phyloP scores from a whole-genome alignment of 2,797 vertebrate genomes.

The Semaprochilodus insignis region DNA sequence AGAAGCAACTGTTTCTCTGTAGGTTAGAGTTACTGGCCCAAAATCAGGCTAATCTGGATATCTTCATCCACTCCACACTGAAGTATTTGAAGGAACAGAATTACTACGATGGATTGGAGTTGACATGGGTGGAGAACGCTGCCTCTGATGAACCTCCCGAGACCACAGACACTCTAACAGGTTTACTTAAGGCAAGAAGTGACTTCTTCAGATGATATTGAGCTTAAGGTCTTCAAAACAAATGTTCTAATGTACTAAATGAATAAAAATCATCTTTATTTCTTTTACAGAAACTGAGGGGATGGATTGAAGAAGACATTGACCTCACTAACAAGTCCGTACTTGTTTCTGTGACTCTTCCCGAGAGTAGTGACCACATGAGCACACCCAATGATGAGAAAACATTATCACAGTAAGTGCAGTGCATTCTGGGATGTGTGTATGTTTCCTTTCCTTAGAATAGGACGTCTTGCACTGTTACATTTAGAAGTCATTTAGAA shows the following conservation, averaged over 20 bases:
- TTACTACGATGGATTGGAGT: slow-evolving; percentile 57
- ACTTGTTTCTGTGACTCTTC: slow-evolving; percentile 36
- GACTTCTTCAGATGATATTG: background rate
- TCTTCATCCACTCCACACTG: slow-evolving; percentile 16
- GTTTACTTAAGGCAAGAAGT: slow-evolving; percentile 43
- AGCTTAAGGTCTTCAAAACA: background rate
- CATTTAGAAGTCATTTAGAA: background rate
- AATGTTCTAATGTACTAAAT: background rate
- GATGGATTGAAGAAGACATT: background rate
- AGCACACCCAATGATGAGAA: background rate
- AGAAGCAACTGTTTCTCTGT: background rate
- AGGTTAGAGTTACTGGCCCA: slow-evolving; percentile 42
- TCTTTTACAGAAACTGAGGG: slow-evolving; percentile 36
- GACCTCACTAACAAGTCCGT: background rate
- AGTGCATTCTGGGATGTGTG: background rate
- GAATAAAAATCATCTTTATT: background rate
- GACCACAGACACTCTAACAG: slow-evolving; percentile 19
- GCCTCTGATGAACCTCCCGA: slow-evolving; percentile 13
- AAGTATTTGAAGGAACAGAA: slow-evolving; percentile 49
- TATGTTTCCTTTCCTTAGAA: too few species aligned
- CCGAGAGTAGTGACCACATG: background rate
- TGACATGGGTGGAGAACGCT: slow-evolving; percentile 40
- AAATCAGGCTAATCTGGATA: slow-evolving; percentile 19
- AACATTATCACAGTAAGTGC: slow-evolving; percentile 43
- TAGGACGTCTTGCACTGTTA: too few species aligned